A percentile compares a stretch with the other conserved stretches of the same genome.
phyloP scores from a whole-genome alignment of 2,113 vertebrate genomes.

The human (Homo sapiens) region GRCh38 chr1:38031001-38031500 shows the following conservation, averaged over 20 bases:
- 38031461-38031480: not conserved
- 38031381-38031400: not conserved
- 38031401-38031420: not conserved
- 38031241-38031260: constrained; percentile 23
- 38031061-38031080: constrained; percentile 76
- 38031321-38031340: not conserved
- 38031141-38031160: constrained; percentile 58
- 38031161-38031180: constrained; percentile 40
- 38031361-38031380: not conserved
- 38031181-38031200: constrained; percentile 28
- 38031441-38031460: not conserved
- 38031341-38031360: not conserved
- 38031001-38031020: constrained; percentile 49
- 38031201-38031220: not conserved
- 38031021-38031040: constrained; percentile 60
- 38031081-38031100: constrained; percentile 69
- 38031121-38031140: constrained; percentile 75
- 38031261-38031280: not conserved
- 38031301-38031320: not conserved
- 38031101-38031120: constrained; percentile 57
- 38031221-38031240: not conserved
- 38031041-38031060: constrained; percentile 72
- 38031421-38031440: not conserved
- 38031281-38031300: not conserved
- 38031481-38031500: not conserved